Conservation (phyloP, 1,140 invertebrate genomes). For the Sesamia nonagrioides region DNA sequence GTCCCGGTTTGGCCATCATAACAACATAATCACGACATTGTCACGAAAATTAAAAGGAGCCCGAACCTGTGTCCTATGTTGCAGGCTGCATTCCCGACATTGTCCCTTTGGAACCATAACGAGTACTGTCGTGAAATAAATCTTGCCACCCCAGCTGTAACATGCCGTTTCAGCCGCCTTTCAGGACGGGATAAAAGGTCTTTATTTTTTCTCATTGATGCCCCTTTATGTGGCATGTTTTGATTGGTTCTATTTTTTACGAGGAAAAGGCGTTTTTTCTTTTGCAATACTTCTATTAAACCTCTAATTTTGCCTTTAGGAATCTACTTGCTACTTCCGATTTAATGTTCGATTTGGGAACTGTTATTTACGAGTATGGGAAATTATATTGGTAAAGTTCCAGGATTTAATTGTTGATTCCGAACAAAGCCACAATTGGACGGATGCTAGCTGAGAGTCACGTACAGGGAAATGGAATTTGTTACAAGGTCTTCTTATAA, state of each 20-base stretch:
- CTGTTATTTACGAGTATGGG: constrained; percentile 44
- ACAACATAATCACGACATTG: constrained; percentile 33
- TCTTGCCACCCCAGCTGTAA: constrained; percentile 79
- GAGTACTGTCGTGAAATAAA: constrained; percentile 84
- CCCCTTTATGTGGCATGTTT: constrained; percentile 77
- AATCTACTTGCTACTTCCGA: constrained; percentile 42
- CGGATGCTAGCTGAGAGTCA: constrained; percentile 14
- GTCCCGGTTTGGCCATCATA: not conserved
- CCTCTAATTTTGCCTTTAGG: not conserved
- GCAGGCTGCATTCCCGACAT: constrained; percentile 74
- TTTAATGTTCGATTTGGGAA: constrained; percentile 28
- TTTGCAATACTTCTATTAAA: not conserved
- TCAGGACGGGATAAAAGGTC: constrained; percentile 79
- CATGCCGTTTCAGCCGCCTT: constrained; percentile 71
- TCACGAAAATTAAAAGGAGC: constrained; percentile 43
- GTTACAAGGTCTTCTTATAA: constrained; percentile 21
- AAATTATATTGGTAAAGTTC: constrained; percentile 52
- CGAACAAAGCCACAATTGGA: constrained; percentile 39
- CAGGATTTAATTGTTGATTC: constrained; percentile 47
- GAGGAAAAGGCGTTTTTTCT: constrained; percentile 56
- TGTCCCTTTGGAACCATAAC: constrained; percentile 83
- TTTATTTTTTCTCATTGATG: constrained; percentile 82
- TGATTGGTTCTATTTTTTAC: constrained; percentile 76
- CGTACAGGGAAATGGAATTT: constrained; percentile 24
- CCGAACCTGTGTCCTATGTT: constrained; percentile 56